A percentile compares a stretch with the other conserved stretches of the same genome.
phyloP scores from a whole-genome alignment of 2,888 invertebrate species.

The Cryptophagus acutangulus region DNA sequence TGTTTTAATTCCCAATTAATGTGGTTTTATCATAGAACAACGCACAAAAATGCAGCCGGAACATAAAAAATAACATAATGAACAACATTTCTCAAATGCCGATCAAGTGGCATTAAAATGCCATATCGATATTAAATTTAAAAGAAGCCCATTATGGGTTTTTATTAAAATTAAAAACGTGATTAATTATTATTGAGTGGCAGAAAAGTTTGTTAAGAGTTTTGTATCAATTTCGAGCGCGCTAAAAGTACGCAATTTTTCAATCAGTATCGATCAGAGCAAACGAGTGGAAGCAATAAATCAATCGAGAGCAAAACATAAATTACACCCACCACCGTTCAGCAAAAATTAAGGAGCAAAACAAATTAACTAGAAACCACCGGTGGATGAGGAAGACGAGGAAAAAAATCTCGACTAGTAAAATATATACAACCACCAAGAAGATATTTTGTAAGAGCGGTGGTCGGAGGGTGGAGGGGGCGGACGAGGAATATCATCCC shows the following conservation, averaged over 20 bases:
- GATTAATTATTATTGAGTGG: neutral
- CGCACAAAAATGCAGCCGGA: conserved; percentile 14
- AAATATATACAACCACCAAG: conserved; percentile 12
- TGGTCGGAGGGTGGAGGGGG: neutral
- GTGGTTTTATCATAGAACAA: conserved; percentile 10
- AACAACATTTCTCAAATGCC: conserved; percentile 10
- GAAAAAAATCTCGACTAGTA: conserved; percentile 13
- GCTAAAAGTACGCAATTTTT: conserved; percentile 1
- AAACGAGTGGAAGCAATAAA: conserved; percentile 4
- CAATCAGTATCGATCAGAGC: conserved; percentile 12
- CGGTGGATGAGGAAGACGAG: conserved; percentile 1
- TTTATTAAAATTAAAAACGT: neutral
- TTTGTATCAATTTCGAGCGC: conserved; percentile 1
- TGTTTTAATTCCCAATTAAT: conserved; percentile 17
- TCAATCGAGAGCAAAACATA: conserved; percentile 5
- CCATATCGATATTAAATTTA: conserved; percentile 6
- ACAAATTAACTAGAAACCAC: conserved; percentile 16
- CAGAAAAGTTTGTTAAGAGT: conserved; percentile 3
- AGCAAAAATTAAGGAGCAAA: conserved; percentile 16
- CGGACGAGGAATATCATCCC: neutral
- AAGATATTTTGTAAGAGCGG: conserved; percentile 9
- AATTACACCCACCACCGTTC: conserved; percentile 9
- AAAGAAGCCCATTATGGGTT: neutral
- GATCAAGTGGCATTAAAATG: conserved; percentile 9
- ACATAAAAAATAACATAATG: conserved; percentile 11